phyloP scores from a whole-genome alignment of 1,140 invertebrate species.

The Penaeus vannamei region DNA sequence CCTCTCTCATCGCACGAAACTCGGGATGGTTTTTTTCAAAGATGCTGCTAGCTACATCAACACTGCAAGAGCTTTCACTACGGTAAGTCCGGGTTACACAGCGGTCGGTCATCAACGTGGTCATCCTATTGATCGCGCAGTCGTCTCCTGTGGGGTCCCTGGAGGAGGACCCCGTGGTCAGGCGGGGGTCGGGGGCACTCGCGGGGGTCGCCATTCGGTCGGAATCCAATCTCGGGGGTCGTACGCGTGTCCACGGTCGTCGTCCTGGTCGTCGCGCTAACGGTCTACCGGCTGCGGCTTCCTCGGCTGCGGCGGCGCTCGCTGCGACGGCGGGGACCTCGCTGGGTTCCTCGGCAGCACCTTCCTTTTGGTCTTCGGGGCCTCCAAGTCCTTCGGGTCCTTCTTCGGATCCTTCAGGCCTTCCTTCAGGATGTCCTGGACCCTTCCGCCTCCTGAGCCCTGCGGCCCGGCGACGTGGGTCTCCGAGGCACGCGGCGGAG shows the following conservation, averaged over 20 bases:
- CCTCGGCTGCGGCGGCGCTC: too few relatives aligned
- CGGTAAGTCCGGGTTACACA: slow-evolving; percentile 37
- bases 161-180: slow-evolving; percentile 32
- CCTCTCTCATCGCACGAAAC: slow-evolving; percentile 29
- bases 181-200: background rate
- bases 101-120: slow-evolving; percentile 46
- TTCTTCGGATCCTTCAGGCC: too few relatives aligned
- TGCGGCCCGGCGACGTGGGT: too few relatives aligned
- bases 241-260: background rate
- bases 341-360: too few relatives aligned
- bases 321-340: too few relatives aligned
- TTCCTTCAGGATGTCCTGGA: too few relatives aligned
- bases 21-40: slow-evolving; percentile 57
- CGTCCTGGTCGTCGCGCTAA: too few relatives aligned
- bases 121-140: background rate
- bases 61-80: slow-evolving; percentile 52
- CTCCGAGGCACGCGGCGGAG: too few relatives aligned
- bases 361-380: too few relatives aligned
- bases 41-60: slow-evolving; percentile 63
- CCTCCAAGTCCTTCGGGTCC: too few relatives aligned
- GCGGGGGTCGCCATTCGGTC: slow-evolving; percentile 39
- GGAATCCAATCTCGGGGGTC: slow-evolving; percentile 19
- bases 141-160: slow-evolving; percentile 14
- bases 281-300: too few relatives aligned
- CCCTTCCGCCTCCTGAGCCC: too few relatives aligned